These are phyloP conservation scores for Poecilia velifera DNA, from an alignment of 2,797 vertebrate species.

Conservation along the genomic window DNA sequence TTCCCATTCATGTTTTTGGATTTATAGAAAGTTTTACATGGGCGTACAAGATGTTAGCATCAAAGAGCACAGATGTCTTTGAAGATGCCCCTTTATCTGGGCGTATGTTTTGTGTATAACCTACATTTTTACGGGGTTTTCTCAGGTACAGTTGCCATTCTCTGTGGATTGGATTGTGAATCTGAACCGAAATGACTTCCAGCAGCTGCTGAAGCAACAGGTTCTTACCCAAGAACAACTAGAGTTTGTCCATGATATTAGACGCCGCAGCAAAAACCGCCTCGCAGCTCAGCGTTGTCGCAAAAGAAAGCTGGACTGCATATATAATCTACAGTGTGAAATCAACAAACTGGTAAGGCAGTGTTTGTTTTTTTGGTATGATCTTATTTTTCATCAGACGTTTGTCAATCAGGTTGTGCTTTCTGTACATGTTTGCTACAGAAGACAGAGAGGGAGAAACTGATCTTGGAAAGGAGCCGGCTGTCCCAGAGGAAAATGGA, in stretches of 20 bases:
- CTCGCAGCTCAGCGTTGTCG: slow-evolving; percentile 97
- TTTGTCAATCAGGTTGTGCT: slow-evolving; percentile 5
- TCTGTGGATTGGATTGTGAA: slow-evolving; percentile 89
- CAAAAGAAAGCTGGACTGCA: slow-evolving; percentile 97
- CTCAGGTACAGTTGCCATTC: slow-evolving; percentile 91
- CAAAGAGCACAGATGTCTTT: not conserved
- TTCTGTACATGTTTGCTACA: slow-evolving; percentile 53
- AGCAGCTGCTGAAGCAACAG: slow-evolving; percentile 92
- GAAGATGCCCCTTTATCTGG: not conserved
- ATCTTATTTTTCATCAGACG: not conserved
- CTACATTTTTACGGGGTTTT: not conserved
- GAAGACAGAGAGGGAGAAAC: slow-evolving; percentile 88
- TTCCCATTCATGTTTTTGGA: not conserved
- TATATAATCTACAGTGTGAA: slow-evolving; percentile 93
- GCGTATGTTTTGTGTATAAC: not conserved
- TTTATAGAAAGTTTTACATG: not conserved
- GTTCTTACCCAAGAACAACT: slow-evolving; percentile 89
- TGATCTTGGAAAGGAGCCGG: slow-evolving; percentile 86
- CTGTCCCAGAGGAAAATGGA: slow-evolving; percentile 85
- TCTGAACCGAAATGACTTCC: slow-evolving; percentile 93
- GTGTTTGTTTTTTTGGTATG: not conserved
- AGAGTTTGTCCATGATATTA: slow-evolving; percentile 93
- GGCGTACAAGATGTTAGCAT: not conserved
- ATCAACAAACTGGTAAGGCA: slow-evolving; percentile 91
- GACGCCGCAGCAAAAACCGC: slow-evolving; percentile 95